Evolutionary conservation across 2,113 vertebrate species (phyloP).

Genomic region (Gymnobelideus leadbeateri): DNA sequence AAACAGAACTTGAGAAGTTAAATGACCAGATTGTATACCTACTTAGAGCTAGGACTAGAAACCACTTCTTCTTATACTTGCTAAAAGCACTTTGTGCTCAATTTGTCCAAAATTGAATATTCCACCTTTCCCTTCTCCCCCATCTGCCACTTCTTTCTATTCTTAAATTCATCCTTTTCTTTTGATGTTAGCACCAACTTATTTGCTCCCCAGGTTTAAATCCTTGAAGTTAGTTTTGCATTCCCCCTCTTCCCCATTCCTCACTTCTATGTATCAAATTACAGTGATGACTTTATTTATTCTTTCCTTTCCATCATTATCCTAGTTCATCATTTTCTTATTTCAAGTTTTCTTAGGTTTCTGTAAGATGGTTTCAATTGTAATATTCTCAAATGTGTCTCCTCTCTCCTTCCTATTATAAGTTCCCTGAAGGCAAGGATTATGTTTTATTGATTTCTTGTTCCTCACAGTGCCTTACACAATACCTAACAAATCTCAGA

Average conservation of each 20-base stretch:
- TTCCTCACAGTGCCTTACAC: background rate
- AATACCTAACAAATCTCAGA: background rate
- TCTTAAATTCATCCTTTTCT: background rate
- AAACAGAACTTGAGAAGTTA: background rate
- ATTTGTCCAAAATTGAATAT: background rate
- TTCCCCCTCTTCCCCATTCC: background rate
- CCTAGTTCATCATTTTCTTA: background rate
- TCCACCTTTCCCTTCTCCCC: background rate
- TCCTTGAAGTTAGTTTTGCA: background rate
- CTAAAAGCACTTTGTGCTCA: background rate
- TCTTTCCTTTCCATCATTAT: background rate
- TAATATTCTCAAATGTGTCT: background rate
- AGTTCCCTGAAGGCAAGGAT: background rate
- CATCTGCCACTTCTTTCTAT: background rate
- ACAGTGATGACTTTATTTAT: background rate
- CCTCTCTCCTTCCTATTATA: background rate
- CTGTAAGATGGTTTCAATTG: background rate
- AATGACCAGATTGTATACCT: background rate
- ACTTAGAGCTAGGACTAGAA: background rate
- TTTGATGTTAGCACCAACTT: background rate
- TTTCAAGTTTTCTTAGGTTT: background rate
- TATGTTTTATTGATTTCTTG: background rate
- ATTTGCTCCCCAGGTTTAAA: background rate
- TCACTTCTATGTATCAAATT: background rate
- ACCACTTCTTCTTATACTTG: background rate